Evolutionary conservation across 1,140 invertebrate genomes (phyloP), one percentile per base, ranked within the genome.

Genomic region (Drepana arcuata): DNA sequence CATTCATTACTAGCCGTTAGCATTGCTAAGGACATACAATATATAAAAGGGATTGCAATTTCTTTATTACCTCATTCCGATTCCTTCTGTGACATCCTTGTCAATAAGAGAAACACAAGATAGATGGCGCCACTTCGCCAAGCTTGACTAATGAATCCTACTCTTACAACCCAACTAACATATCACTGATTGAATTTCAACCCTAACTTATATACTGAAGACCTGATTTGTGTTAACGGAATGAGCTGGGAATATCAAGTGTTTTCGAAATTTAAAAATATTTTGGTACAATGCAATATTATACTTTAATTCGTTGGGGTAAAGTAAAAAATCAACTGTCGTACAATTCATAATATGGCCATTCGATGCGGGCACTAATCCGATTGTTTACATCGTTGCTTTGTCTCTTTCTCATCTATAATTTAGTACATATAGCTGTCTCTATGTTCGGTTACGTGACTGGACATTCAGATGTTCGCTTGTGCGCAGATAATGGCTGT

Each of bases 381-480:
- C 11, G 48, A 64, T 66, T 66, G 60, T 70, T 66, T 61, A 67
- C 64, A 62, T 53, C 45, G 41, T 46, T 50, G 29, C 24, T 36
- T 29, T 34, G 34, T 67, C 56, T 31, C 42, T 30, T 40, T 62
- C 44, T 14, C 28, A 27, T 48, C 38, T 13, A 23, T 30, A n/a
- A n/a, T 18, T 34, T 25, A 25, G 16, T 18, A 14, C 37, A 53
- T 64, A 47, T 34, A 1, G 11, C 31, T 24, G 16, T 68, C 62
- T 42, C 59, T 35, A 52, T 34, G 14, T 38, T 28, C 45, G 23
- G 36, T 44, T 74, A 75, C 74, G 72, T 79, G 74, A 70, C 74
- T 61, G 68, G 62, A 68, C 71, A 77, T 79, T 66, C 56, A 58
- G 64, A 73, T 71, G 58, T 46, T 60, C 59, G 62, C 66, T 75